Percentiles rank a stretch among this genome's conserved stretches.
Conservation (phyloP, 1,140 invertebrate genomes). For the Dolichoris vasculosae region DNA sequence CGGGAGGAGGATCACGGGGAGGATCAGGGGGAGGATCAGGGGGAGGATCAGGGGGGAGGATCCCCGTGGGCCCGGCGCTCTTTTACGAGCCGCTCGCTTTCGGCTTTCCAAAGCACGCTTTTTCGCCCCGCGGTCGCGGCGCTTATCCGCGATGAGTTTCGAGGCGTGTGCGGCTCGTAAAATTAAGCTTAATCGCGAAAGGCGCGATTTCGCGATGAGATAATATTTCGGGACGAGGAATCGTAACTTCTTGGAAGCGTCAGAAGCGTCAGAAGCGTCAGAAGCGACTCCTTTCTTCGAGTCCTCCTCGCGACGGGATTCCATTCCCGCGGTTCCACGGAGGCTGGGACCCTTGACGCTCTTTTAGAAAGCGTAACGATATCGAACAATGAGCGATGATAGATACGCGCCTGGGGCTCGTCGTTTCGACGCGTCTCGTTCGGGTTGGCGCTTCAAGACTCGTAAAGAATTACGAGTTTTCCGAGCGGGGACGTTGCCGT, state of each 20-base stretch:
- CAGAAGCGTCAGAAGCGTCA: no score
- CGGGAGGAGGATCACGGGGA: background rate
- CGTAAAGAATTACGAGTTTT: background rate
- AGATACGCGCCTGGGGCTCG: background rate
- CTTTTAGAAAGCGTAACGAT: slow-evolving; percentile 31
- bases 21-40: background rate
- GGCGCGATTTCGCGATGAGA: background rate
- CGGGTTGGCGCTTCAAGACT: background rate
- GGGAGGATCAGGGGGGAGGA: background rate
- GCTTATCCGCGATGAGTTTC: slow-evolving; percentile 13
- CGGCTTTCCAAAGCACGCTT: slow-evolving; percentile 32
- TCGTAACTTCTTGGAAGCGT: no score
- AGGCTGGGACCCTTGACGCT: no score
- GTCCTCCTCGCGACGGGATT: no score
- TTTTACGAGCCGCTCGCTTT: background rate
- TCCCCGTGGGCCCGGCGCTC: slow-evolving; percentile 4
- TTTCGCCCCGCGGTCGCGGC: background rate
- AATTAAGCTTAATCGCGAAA: slow-evolving; percentile 34
- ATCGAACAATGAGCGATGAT: slow-evolving; percentile 6
- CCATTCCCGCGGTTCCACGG: no score
- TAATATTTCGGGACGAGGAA: background rate
- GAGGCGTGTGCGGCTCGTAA: slow-evolving; percentile 34
- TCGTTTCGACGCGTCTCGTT: background rate
- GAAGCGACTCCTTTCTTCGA: no score
- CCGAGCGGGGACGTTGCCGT: no score